These are phyloP conservation scores for Trialeurodes vaporariorum DNA, from an alignment of 1,140 invertebrate species.

Conservation along the genomic window DNA sequence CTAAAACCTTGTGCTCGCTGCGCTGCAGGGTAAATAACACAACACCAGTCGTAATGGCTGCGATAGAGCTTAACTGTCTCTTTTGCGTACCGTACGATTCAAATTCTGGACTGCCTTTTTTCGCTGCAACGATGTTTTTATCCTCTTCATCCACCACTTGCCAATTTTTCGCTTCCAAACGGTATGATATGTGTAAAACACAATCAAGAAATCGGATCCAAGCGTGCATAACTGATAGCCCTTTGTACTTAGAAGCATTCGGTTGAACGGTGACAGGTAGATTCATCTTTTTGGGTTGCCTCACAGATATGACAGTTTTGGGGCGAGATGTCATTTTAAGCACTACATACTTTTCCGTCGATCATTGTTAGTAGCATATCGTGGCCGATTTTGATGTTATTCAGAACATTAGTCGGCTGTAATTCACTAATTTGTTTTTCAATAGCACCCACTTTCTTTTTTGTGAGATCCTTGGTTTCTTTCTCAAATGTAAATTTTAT, in stretches of 20 bases:
- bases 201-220: constrained; percentile 20
- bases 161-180: constrained; percentile 18
- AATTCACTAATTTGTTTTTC: constrained; percentile 5
- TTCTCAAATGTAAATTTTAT: constrained; percentile 2
- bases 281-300: constrained; percentile 4
- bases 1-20: constrained; percentile 28
- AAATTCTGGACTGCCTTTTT: no score
- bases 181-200: constrained; percentile 17
- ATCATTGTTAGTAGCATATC: not conserved
- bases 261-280: no score
- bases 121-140: constrained; percentile 17
- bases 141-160: constrained; percentile 20
- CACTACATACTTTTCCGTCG: constrained; percentile 5
- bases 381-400: not conserved
- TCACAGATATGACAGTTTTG: constrained; percentile 7
- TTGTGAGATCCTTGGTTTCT: not conserved
- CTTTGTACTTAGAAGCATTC: no score
- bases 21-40: no score
- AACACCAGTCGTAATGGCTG: constrained; percentile 25
- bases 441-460: not conserved
- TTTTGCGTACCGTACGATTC: constrained; percentile 23
- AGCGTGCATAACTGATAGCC: constrained; percentile 16
- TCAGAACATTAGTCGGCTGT: no score
- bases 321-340: not conserved
- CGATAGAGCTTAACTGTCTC: constrained; percentile 24